Base-by-base conservation (phyloP, 2,113 vertebrate genomes). In the Piliocolobus tephrosceles region DNA sequence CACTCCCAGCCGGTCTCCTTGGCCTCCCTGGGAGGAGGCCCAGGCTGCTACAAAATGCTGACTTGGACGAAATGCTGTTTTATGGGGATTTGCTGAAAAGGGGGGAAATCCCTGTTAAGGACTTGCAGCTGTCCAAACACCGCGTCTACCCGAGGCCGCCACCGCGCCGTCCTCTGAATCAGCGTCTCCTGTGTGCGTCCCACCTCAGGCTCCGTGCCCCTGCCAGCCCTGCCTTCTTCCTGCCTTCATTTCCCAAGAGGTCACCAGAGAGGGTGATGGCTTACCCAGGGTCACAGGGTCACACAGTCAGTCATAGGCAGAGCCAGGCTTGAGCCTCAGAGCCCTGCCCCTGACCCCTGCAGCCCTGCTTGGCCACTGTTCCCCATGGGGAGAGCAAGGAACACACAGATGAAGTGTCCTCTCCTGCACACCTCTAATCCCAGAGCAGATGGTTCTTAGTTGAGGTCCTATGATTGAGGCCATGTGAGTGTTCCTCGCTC, bases 121-220 rank as follows among this genome's bases (percentile, higher is more conserved):
- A 97, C 96, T 98, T 98, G 97, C 98, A 99, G 98, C 99, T 99
- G 98, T 99, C 97, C 98, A 99, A 99, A 99, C 98, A 99, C 91
- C 3, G 76, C 83, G 98, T 97, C 98, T 97, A 95, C 96, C 96
- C 84, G 97, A 97, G 8, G 91, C 94, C 90, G 94, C 97, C 98
- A n/a, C 61, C 0, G 22, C 98, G 92, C 95, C 97, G 97, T 96
- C 93, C 90, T 92, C 98, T 98, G 98, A 98, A 97, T 99, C 98
- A 98, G 98, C 98, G 97, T 93, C 98, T 98, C 98, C 96, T 80
- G 96, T 90, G 50, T 94, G 98, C 94, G 94, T 90, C 98, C 98
- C 98, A 98, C 98, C 98, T 98, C 95, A 38, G 89, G 50, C 72
- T 45, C 38, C 13, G 1, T 22, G 16, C 86, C 76, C 75, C 81